phyloP scores from a whole-genome alignment of 2,888 invertebrate species.

The Nephrotoma guestfalica region DNA sequence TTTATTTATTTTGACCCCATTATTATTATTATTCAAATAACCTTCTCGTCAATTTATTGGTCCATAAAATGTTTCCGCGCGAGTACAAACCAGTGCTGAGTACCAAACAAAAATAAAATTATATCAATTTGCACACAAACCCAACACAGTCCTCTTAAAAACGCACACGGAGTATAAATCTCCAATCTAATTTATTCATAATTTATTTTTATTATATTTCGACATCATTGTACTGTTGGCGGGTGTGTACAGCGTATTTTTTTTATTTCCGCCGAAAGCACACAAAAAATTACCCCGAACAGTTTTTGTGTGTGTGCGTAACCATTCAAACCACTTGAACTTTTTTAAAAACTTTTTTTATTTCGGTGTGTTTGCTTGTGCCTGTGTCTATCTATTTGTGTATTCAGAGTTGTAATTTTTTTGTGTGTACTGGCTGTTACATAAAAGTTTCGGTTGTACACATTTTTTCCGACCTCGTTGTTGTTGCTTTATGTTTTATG shows the following conservation, averaged over 20 bases:
- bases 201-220: not conserved
- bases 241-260: not conserved
- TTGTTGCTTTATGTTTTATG: not conserved
- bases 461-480: not conserved
- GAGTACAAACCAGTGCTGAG: not conserved
- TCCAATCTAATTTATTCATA: not conserved
- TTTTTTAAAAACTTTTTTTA: not conserved
- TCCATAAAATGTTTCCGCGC: not conserved
- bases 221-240: not conserved
- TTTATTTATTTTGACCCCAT: not conserved
- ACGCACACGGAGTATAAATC: not conserved
- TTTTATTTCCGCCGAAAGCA: not conserved
- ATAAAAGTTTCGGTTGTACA: not conserved
- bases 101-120: not conserved
- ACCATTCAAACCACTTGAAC: not conserved
- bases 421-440: not conserved
- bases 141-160: not conserved
- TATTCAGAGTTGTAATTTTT: no score
- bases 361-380: no score
- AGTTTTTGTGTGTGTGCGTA: not conserved
- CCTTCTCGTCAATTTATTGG: not conserved
- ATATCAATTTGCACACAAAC: not conserved
- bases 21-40: not conserved
- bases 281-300: not conserved
- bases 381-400: not conserved